Evolutionary conservation across 1,140 invertebrate genomes (phyloP).

Genomic region (Tetragnatha versicolor): DNA sequence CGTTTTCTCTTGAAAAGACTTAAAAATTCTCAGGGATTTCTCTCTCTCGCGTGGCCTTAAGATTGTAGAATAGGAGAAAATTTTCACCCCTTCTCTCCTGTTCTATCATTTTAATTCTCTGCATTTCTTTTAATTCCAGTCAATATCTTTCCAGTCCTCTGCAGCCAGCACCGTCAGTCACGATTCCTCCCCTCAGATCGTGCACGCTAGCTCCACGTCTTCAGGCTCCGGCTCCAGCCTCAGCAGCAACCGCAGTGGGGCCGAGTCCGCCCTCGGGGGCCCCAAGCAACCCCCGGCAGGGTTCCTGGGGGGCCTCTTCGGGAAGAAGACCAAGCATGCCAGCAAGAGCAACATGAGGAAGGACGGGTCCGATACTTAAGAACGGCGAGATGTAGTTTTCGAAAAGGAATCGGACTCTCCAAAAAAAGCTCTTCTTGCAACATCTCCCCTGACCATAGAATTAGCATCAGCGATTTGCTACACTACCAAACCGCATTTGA

Average conservation of each 20-base stretch:
- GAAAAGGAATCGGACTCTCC: not conserved
- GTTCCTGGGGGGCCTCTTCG: constrained; percentile 71
- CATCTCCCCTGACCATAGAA: not conserved
- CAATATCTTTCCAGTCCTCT: constrained; percentile 65
- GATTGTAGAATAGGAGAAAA: too few species aligned
- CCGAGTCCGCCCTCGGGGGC: constrained; percentile 63
- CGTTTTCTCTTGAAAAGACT: too few species aligned
- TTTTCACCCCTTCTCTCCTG: not conserved
- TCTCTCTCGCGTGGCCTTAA: too few species aligned
- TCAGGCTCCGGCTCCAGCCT: constrained; percentile 57
- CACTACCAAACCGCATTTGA: constrained; percentile 9
- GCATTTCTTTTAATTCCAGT: constrained; percentile 56
- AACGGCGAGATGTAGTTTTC: not conserved
- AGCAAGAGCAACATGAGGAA: constrained; percentile 47
- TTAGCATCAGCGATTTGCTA: not conserved
- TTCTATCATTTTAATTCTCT: constrained; percentile 48
- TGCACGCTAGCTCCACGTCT: constrained; percentile 47
- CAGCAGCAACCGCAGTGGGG: constrained; percentile 60
- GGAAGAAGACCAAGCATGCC: constrained; percentile 62
- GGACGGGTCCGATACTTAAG: constrained; percentile 20
- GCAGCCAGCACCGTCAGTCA: constrained; percentile 73
- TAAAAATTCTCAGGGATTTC: too few species aligned
- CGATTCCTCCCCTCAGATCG: constrained; percentile 65
- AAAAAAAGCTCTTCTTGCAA: not conserved
- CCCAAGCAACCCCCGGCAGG: constrained; percentile 66